Percentiles rank a stretch among this genome's conserved stretches.
Evolutionary conservation across 1,140 invertebrate genomes (phyloP).

Genomic region (Diachasmimorpha longicaudata): DNA sequence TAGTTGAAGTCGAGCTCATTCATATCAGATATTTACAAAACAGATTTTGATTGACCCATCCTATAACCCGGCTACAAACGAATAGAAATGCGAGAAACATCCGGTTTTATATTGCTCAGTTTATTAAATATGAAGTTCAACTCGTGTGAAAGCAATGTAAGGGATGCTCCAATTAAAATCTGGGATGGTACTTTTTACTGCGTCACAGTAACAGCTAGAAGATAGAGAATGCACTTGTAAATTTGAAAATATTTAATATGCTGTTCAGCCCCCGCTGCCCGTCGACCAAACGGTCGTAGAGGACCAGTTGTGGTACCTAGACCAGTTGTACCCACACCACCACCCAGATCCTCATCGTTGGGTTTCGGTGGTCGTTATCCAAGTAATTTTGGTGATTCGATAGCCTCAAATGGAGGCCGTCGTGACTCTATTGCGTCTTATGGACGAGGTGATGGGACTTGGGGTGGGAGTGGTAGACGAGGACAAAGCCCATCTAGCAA

Average conservation of each 20-base stretch:
- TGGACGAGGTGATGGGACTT: neutral
- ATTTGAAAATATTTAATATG: conserved; percentile 1
- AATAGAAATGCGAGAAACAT: too few species aligned
- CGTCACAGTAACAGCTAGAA: neutral
- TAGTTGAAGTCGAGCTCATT: neutral
- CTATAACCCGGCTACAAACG: neutral
- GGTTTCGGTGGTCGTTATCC: conserved; percentile 16
- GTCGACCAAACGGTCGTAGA: conserved; percentile 15
- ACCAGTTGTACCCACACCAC: conserved; percentile 18
- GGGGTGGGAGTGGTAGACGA: neutral
- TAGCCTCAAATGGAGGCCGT: conserved; percentile 22
- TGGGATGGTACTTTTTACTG: too few species aligned
- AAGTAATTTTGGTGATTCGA: conserved; percentile 17
- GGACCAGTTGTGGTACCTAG: neutral
- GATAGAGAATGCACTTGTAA: neutral
- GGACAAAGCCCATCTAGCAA: neutral
- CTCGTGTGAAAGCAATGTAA: too few species aligned
- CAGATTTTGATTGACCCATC: neutral
- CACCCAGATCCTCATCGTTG: conserved; percentile 24
- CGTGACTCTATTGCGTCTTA: conserved; percentile 13
- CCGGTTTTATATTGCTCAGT: neutral
- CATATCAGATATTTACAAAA: neutral
- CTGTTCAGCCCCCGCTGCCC: conserved; percentile 19
- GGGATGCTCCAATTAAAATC: too few species aligned
- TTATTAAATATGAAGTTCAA: too few species aligned